Conservation (phyloP, 2,797 vertebrate species). For the Ctenopoma multispine region DNA sequence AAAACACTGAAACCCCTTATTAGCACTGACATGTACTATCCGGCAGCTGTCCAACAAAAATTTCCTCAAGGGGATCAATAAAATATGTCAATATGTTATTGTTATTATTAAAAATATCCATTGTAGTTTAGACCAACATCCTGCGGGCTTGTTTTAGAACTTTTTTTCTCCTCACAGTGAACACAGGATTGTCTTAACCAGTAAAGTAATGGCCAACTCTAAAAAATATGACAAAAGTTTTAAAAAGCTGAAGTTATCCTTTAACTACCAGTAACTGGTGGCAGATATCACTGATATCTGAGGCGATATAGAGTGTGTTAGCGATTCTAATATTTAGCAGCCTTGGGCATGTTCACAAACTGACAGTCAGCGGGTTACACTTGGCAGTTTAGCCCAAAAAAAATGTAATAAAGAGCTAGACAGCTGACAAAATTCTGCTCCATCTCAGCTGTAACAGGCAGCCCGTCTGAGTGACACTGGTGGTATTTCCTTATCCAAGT, state of each 20-base stretch:
- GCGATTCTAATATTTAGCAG: conserved; percentile 46
- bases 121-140: not conserved
- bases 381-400: conserved; percentile 35
- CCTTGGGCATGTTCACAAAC: conserved; percentile 40
- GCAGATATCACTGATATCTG: conserved; percentile 12
- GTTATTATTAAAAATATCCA: too few species aligned
- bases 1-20: too few species aligned
- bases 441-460: conserved; percentile 29
- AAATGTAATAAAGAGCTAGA: conserved; percentile 25
- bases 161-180: not conserved
- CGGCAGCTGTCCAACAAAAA: too few species aligned
- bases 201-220: not conserved
- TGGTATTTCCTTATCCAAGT: conserved; percentile 23
- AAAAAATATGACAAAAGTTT: not conserved
- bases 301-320: conserved; percentile 2
- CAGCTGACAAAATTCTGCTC: conserved; percentile 46
- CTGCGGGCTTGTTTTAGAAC: not conserved
- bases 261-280: conserved; percentile 8
- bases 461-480: conserved; percentile 19
- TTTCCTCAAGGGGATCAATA: too few species aligned
- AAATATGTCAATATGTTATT: too few species aligned
- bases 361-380: conserved; percentile 47
- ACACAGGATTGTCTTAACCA: not conserved
- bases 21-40: too few species aligned
- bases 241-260: conserved; percentile 18